Percentiles rank a stretch among this genome's conserved stretches.
These are phyloP conservation scores for Syrista parreyssii DNA, from an alignment of 2,888 invertebrate genomes.

Conservation along the genomic window DNA sequence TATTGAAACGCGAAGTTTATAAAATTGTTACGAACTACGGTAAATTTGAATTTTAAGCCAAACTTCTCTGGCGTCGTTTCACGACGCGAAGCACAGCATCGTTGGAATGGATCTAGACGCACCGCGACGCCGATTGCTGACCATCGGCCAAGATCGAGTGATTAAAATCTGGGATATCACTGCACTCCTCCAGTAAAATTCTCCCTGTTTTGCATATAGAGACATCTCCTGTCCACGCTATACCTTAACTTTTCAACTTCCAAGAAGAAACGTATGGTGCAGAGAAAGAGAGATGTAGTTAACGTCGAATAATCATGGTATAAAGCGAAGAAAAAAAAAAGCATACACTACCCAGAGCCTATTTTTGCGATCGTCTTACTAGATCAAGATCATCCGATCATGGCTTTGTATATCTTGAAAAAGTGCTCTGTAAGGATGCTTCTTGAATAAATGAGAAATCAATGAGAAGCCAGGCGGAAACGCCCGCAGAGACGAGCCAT, in stretches of 20 bases:
- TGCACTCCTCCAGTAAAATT: constrained; percentile 69
- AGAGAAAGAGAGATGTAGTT: constrained; percentile 10
- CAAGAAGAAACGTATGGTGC: background rate
- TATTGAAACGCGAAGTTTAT: background rate
- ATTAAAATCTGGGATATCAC: constrained; percentile 94
- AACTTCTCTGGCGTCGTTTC: constrained; percentile 92
- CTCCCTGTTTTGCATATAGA: constrained; percentile 15
- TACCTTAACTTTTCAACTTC: background rate
- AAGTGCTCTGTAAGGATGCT: background rate
- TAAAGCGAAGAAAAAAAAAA: constrained; percentile 1
- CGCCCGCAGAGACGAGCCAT: background rate
- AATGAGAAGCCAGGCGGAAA: background rate
- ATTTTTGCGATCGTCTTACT: constrained; percentile 42
- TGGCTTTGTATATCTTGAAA: constrained; percentile 2
- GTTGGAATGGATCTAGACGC: constrained; percentile 91
- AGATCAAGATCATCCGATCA: constrained; percentile 21
- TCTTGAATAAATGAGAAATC: background rate
- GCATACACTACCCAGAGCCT: constrained; percentile 31
- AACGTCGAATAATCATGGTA: background rate
- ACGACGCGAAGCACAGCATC: constrained; percentile 94
- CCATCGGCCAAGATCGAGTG: constrained; percentile 94
- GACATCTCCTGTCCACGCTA: background rate
- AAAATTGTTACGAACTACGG: background rate
- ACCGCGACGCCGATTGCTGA: constrained; percentile 86
- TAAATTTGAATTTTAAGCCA: constrained; percentile 70